Evolutionary conservation across 1,140 invertebrate genomes (phyloP).

Genomic region (Marisa cornuarietis): DNA sequence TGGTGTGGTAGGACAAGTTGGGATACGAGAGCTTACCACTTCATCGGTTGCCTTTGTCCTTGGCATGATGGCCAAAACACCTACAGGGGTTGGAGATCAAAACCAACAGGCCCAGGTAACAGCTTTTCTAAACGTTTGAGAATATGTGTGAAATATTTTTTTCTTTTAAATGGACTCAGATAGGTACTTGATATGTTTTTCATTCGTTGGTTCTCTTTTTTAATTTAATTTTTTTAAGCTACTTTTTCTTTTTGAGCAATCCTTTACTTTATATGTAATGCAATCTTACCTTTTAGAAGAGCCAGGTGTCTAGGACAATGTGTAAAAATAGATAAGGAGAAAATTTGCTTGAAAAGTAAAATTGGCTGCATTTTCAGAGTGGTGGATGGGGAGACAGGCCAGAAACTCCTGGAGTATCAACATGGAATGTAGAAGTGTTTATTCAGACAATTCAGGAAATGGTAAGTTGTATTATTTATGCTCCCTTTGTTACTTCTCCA

Average conservation of each 20-base stretch:
- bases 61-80: slow-evolving; percentile 86
- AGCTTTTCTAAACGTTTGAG: neutral
- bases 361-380: neutral
- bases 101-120: slow-evolving; percentile 26
- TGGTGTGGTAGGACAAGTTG: slow-evolving; percentile 79
- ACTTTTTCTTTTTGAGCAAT: no score
- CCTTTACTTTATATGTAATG: no score
- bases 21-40: slow-evolving; percentile 78
- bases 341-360: no score
- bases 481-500: no score
- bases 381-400: slow-evolving; percentile 46
- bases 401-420: slow-evolving; percentile 67
- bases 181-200: no score
- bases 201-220: no score
- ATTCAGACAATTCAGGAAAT: slow-evolving; percentile 89
- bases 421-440: slow-evolving; percentile 94
- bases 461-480: slow-evolving; percentile 66
- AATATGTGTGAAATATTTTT: neutral
- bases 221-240: no score
- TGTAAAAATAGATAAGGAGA: no score
- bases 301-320: no score
- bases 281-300: no score
- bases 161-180: no score
- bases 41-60: slow-evolving; percentile 84
- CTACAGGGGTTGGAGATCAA: slow-evolving; percentile 73